Evolutionary conservation across 2,888 invertebrate species (phyloP).

Genomic region (Drosophila monieri): DNA sequence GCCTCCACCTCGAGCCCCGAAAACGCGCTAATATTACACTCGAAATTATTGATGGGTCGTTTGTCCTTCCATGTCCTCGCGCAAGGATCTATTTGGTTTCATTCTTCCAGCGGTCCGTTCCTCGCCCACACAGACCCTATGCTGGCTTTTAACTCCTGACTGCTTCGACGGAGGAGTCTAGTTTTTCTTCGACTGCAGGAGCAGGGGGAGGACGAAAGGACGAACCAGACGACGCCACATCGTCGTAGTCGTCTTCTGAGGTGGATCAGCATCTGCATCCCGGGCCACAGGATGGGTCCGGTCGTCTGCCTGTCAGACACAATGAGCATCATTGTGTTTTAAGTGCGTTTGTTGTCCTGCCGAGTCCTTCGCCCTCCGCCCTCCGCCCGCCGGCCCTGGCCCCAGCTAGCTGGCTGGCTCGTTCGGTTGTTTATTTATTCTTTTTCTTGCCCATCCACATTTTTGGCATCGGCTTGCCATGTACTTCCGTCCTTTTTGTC

Average conservation of each 20-base stretch:
- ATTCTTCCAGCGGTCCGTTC: no score
- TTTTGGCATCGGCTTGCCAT: conserved; percentile 74
- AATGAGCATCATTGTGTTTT: conserved; percentile 80
- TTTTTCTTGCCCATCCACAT: conserved; percentile 64
- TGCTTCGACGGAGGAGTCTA: not conserved
- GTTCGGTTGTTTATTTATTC: conserved; percentile 72
- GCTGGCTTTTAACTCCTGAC: no score
- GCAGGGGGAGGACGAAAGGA: conserved; percentile 15
- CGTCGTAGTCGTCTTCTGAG: conserved; percentile 65
- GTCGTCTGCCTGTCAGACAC: conserved; percentile 69
- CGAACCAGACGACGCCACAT: conserved; percentile 65
- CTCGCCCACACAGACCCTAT: no score
- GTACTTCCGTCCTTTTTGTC: conserved; percentile 55
- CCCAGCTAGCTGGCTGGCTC: not conserved
- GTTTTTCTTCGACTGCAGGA: conserved; percentile 1
- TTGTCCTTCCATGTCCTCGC: not conserved
- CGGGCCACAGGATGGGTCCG: conserved; percentile 18
- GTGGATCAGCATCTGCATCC: conserved; percentile 61
- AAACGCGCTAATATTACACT: conserved; percentile 5
- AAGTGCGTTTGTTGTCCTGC: conserved; percentile 76
- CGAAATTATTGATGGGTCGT: not conserved
- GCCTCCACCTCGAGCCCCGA: not conserved
- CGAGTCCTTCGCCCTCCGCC: conserved; percentile 36
- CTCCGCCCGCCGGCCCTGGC: not conserved
- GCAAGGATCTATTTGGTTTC: not conserved